phyloP scores from a whole-genome alignment of 2,113 vertebrate species.

The Pelmatolapia mariae region DNA sequence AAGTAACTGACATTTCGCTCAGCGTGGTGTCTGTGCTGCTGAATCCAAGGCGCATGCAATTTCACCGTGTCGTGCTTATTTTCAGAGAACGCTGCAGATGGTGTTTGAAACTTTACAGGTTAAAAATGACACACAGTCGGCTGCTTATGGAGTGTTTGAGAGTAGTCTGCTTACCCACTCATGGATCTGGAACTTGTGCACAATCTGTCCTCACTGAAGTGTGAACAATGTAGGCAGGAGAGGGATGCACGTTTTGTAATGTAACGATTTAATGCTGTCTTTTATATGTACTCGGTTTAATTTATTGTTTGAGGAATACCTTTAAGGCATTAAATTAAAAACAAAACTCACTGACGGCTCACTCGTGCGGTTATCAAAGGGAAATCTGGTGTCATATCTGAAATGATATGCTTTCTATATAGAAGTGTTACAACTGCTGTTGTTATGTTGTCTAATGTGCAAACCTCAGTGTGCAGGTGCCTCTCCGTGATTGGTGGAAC shows the following conservation, averaged over 20 bases:
- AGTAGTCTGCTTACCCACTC: background rate
- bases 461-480: background rate
- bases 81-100: constrained; percentile 31
- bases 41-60: background rate
- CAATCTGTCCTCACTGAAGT: constrained; percentile 4
- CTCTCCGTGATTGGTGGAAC: background rate
- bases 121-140: constrained; percentile 22
- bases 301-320: background rate
- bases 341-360: background rate
- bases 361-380: accelerated
- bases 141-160: background rate
- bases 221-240: background rate
- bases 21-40: background rate
- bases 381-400: background rate
- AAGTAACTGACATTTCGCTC: constrained; percentile 15
- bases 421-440: background rate
- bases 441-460: background rate
- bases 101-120: constrained; percentile 10
- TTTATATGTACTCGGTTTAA: background rate
- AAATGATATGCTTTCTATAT: background rate
- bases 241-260: background rate
- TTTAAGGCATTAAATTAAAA: background rate
- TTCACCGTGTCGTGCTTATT: constrained; percentile 3
- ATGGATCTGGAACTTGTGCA: background rate
- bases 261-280: background rate